Percentiles rank a stretch among this genome's conserved stretches.
phyloP scores from a whole-genome alignment of 1,140 invertebrate genomes.

The Argopecten irradians region DNA sequence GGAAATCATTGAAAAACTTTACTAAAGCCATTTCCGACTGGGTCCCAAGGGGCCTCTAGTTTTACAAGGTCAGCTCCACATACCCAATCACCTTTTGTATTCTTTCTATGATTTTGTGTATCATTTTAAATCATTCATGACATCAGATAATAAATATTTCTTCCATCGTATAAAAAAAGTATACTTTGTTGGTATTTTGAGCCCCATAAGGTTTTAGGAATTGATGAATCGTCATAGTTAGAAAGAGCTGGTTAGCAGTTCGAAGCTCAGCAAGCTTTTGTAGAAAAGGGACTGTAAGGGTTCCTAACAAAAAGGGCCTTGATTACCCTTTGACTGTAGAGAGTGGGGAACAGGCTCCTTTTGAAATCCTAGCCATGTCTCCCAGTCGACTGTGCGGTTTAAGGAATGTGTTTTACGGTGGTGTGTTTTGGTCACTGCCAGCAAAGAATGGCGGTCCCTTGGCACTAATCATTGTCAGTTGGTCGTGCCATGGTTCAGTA shows the following conservation, averaged over 20 bases:
- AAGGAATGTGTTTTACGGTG: not conserved
- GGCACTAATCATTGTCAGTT: not conserved
- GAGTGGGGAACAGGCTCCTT: not conserved
- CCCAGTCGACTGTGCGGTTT: not conserved
- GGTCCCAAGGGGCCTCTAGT: not conserved
- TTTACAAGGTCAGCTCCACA: not conserved
- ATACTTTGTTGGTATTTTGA: no score
- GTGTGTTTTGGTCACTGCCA: constrained; percentile 1
- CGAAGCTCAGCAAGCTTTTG: not conserved
- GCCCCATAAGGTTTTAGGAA: no score
- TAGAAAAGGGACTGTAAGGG: not conserved
- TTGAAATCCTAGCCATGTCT: not conserved
- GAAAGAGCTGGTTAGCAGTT: not conserved
- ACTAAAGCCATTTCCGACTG: not conserved
- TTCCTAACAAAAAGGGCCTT: not conserved
- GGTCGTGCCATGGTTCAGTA: not conserved
- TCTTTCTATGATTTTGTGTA: not conserved
- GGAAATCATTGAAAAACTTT: not conserved
- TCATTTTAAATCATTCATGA: not conserved
- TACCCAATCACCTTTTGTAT: not conserved
- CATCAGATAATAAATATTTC: not conserved
- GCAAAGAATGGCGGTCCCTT: not conserved
- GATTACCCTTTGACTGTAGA: not conserved
- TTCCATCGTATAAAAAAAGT: not conserved
- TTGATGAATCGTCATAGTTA: not conserved